Conservation (phyloP, 2,113 vertebrate genomes). For the Hippolais icterina region DNA sequence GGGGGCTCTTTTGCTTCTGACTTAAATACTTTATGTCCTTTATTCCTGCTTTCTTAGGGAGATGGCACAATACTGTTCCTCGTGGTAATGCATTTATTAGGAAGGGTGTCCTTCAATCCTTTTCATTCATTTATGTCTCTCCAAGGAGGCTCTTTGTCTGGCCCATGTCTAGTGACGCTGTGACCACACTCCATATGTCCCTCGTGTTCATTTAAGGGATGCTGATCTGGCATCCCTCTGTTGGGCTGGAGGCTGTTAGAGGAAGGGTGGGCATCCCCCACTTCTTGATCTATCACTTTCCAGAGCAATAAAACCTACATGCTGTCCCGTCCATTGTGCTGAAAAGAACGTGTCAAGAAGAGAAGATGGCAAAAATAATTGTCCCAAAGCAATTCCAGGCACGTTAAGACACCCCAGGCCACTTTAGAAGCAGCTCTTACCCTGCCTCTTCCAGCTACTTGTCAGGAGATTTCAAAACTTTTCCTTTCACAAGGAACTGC, state of each 20-base stretch:
- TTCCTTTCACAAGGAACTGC: background rate
- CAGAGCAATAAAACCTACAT: background rate
- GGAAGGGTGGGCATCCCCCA: background rate
- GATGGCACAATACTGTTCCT: background rate
- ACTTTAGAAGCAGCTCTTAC: background rate
- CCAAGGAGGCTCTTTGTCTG: background rate
- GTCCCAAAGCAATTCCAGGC: background rate
- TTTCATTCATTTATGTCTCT: background rate
- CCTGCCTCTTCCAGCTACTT: background rate
- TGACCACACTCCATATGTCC: background rate
- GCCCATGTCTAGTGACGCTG: background rate
- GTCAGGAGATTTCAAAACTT: background rate
- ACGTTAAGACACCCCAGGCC: background rate
- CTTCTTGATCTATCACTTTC: background rate
- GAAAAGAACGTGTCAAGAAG: background rate
- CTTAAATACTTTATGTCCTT: background rate
- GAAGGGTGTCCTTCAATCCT: background rate
- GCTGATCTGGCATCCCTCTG: background rate
- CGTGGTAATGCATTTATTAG: background rate
- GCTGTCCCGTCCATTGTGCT: background rate
- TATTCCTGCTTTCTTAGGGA: background rate
- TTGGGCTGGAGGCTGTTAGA: background rate
- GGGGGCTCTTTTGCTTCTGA: background rate
- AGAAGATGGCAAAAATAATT: background rate
- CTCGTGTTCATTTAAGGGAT: background rate